Conservation (phyloP, 1,140 invertebrate genomes). For the Brachionus paranguensis region DNA sequence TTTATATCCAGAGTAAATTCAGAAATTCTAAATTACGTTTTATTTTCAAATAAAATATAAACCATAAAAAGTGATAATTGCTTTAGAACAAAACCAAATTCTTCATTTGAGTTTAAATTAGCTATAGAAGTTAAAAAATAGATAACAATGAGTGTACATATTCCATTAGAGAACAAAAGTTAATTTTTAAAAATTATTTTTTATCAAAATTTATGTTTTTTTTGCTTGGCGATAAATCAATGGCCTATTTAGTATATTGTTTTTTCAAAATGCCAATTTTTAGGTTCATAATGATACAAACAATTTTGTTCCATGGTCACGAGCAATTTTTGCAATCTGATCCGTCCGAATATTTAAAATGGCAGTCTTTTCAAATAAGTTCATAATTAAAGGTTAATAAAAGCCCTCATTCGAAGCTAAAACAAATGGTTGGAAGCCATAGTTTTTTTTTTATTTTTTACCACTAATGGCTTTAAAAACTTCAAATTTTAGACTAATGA, state of each 20-base stretch:
- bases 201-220: background rate
- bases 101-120: background rate
- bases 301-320: background rate
- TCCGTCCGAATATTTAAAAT: background rate
- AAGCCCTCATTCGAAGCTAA: background rate
- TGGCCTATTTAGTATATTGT: background rate
- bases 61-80: background rate
- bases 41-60: background rate
- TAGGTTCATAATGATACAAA: background rate
- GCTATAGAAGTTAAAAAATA: background rate
- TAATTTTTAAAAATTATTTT: background rate
- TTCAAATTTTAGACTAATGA: background rate
- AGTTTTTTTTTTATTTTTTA: background rate
- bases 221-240: background rate
- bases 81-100: background rate
- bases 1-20: background rate
- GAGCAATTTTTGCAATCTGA: background rate
- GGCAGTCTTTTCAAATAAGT: background rate
- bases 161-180: background rate
- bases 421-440: background rate
- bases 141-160: background rate
- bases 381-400: conserved; percentile 2
- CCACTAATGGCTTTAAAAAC: background rate
- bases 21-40: background rate
- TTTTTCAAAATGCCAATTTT: background rate